A percentile compares a stretch with the other conserved stretches of the same genome.
Evolutionary conservation across 2,888 invertebrate genomes (phyloP).

Genomic region (Baccha elongata): DNA sequence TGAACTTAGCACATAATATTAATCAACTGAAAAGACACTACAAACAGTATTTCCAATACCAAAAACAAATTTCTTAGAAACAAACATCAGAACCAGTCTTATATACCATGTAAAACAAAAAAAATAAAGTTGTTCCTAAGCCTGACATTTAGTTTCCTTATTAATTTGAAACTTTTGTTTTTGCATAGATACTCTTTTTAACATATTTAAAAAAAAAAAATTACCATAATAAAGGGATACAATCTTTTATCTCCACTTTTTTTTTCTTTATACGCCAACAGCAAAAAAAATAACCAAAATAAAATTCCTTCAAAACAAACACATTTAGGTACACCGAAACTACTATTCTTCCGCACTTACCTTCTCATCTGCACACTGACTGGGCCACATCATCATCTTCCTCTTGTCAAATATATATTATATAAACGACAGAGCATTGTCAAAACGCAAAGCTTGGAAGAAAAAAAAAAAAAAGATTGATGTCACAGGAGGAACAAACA

Average conservation of each 20-base stretch:
- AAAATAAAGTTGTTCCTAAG: constrained; percentile 12
- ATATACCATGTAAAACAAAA: not conserved
- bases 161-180: constrained; percentile 46
- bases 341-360: not conserved
- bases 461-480: constrained; percentile 49
- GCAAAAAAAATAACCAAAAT: not conserved
- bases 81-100: no score
- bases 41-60: no score
- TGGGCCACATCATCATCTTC: constrained; percentile 18
- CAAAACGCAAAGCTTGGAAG: constrained; percentile 54
- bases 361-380: not conserved
- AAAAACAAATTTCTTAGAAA: no score
- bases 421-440: constrained; percentile 49
- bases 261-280: not conserved
- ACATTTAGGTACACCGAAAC: constrained; percentile 13
- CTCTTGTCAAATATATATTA: constrained; percentile 35
- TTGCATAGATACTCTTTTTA: not conserved
- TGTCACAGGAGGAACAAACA: constrained; percentile 62
- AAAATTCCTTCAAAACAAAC: constrained; percentile 24
- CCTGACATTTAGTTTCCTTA: constrained; percentile 20
- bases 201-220: constrained; percentile 1
- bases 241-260: constrained; percentile 2
- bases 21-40: no score
- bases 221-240: constrained; percentile 35
- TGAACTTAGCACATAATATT: no score